Percentiles rank a stretch among this genome's conserved stretches.
These are phyloP conservation scores for Platalea minor DNA, from an alignment of 2,797 vertebrate genomes.

Conservation along the genomic window DNA sequence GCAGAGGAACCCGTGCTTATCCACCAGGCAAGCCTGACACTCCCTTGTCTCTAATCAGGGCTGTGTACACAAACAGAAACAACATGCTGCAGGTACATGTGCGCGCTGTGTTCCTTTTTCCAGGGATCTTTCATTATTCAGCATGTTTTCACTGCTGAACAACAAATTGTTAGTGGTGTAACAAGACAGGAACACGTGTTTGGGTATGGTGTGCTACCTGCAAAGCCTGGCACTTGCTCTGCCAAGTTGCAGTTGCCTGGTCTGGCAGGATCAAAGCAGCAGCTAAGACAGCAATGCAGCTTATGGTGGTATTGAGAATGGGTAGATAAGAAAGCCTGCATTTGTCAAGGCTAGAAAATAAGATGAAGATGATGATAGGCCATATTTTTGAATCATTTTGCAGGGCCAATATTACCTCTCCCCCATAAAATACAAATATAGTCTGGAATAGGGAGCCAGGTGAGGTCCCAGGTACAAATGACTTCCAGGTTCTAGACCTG, in stretches of 20 bases:
- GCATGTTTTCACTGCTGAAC: slow-evolving; percentile 62
- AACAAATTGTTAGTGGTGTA: slow-evolving; percentile 70
- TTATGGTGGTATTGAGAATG: background rate
- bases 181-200: slow-evolving; percentile 66
- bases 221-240: background rate
- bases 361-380: background rate
- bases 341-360: background rate
- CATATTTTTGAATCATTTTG: background rate
- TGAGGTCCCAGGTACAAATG: background rate
- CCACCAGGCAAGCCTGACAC: slow-evolving; percentile 38
- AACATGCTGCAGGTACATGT: slow-evolving; percentile 16
- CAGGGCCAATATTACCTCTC: background rate
- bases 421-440: background rate
- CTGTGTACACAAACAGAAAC: slow-evolving; percentile 54
- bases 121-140: slow-evolving; percentile 73
- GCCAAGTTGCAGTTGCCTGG: accelerated
- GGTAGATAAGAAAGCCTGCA: background rate
- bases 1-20: slow-evolving; percentile 29
- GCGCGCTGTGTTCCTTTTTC: slow-evolving; percentile 42
- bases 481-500: background rate
- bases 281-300: background rate
- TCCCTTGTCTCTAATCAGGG: slow-evolving; percentile 37
- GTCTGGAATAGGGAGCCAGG: background rate
- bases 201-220: background rate
- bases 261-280: background rate